Base-by-base conservation (phyloP, 2,113 vertebrate genomes). In the Alligator sinensis region DNA sequence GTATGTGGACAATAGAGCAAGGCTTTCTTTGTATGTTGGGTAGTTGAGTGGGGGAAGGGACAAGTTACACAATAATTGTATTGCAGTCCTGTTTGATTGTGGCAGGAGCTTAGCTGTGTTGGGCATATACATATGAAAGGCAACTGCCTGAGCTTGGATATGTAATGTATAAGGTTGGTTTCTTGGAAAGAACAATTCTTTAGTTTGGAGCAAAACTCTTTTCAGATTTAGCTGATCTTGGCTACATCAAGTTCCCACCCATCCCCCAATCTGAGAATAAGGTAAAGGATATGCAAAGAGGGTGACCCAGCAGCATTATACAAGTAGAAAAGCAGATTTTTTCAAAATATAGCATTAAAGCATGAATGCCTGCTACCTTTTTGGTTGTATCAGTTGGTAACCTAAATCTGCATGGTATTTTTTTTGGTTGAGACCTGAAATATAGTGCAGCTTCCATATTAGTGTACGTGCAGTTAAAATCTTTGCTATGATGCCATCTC, bases 1-100 rank as follows among this genome's bases (percentile, higher is more conserved):
- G 87, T 62, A 82, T 88, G 94, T 96, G 96, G 96, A 97, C 98
- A 97, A 96, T 97, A 93, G 96, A 97, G 97, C 93, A 13, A 87
- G 92, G 94, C 96, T 95, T 93, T 87, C 97, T 98, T 98, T 98
- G 98, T 98, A 97, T 94, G 94, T 61, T 93, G 82, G 93, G 91
- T 62, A 11, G 93, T 80, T 66, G 96, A 92, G 89, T 89, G 95
- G 96, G 96, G 97, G 98, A 97, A 97, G 97, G 97, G 97, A 96
- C 93, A 77, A 80, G 76, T 85, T 88, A 72, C 64, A 90, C 87
- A 64, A 90, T 92, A 95, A 77, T 88, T 62, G 68, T 74, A 0
- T 58, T 82, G 95, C 70, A 94, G 80, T 92, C 93, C 93, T 83
- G 87, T 83, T 86, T 85, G 80, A 90, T 88, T 94, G 25, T 81